Evolutionary conservation across 2,797 vertebrate species (phyloP).

Genomic region (Allochrocebus solatus): DNA sequence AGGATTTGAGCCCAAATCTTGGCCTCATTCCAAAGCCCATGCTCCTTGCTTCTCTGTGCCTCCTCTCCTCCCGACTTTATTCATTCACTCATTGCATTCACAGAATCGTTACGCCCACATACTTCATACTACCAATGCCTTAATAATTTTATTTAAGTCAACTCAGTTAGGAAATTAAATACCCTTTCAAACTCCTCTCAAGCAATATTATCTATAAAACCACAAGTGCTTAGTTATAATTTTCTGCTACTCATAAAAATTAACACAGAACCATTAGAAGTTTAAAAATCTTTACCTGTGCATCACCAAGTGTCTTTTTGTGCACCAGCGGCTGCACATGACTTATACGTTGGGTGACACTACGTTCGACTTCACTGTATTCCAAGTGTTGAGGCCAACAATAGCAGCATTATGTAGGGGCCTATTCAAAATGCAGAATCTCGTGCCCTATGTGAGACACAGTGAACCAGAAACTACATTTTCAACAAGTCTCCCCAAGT

Average conservation of each 20-base stretch:
- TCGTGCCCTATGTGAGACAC: rapidly evolving
- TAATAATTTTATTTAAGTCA: not conserved
- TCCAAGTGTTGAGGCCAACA: not conserved
- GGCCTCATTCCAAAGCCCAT: not conserved
- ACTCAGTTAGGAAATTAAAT: not conserved
- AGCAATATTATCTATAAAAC: not conserved
- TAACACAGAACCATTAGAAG: not conserved
- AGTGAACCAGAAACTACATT: not conserved
- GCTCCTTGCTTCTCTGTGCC: no score
- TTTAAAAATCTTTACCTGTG: not conserved
- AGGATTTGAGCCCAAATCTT: not conserved
- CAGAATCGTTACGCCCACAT: not conserved
- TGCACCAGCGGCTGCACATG: not conserved
- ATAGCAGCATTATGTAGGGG: no score
- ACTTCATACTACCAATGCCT: not conserved
- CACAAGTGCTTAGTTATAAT: not conserved
- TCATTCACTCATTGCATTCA: not conserved
- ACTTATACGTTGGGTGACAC: not conserved
- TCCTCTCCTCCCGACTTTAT: not conserved
- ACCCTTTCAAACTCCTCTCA: not conserved
- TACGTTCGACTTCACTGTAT: no score
- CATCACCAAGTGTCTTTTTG: not conserved
- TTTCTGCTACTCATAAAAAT: not conserved
- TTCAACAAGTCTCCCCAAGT: not conserved
- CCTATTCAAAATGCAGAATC: not conserved